Percentiles rank a stretch among this genome's conserved stretches.
phyloP scores from a whole-genome alignment of 1,140 invertebrate species.

The Coptotermes formosanus region DNA sequence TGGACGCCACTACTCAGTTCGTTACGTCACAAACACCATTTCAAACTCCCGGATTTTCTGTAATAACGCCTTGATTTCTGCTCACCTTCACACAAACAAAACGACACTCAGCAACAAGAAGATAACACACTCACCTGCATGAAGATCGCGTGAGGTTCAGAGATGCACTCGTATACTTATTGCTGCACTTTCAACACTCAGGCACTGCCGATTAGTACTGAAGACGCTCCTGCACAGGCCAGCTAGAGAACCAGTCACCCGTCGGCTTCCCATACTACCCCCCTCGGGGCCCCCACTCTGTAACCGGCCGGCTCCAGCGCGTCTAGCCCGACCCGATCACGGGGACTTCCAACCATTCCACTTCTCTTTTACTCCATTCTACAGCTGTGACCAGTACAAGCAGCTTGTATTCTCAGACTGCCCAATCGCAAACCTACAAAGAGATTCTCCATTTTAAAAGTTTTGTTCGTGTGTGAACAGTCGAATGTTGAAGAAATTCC shows the following conservation, averaged over 20 bases:
- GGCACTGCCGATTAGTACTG: background rate
- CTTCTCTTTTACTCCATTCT: background rate
- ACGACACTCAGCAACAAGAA: too few relatives aligned
- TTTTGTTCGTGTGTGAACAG: too few relatives aligned
- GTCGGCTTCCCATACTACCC: background rate
- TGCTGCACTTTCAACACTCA: background rate
- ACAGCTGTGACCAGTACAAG: slow-evolving; percentile 2
- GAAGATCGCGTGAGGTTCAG: background rate
- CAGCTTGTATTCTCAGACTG: background rate
- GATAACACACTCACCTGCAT: background rate
- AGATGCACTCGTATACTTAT: background rate
- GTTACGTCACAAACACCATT: too few relatives aligned
- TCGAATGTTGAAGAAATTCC: too few relatives aligned
- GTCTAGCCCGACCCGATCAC: background rate
- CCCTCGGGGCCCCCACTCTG: background rate
- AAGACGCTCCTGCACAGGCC: background rate
- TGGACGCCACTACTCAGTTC: too few relatives aligned
- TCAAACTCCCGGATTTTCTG: too few relatives aligned
- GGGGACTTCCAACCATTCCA: background rate
- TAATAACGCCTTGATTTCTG: background rate
- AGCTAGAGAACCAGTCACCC: background rate
- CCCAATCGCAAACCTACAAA: background rate
- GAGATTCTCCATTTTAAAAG: too few relatives aligned
- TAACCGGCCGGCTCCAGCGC: background rate
- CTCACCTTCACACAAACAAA: background rate